Evolutionary conservation across 2,888 invertebrate genomes (phyloP), one percentile per base, ranked within the genome.

Genomic region (Malthinus flaveolus): DNA sequence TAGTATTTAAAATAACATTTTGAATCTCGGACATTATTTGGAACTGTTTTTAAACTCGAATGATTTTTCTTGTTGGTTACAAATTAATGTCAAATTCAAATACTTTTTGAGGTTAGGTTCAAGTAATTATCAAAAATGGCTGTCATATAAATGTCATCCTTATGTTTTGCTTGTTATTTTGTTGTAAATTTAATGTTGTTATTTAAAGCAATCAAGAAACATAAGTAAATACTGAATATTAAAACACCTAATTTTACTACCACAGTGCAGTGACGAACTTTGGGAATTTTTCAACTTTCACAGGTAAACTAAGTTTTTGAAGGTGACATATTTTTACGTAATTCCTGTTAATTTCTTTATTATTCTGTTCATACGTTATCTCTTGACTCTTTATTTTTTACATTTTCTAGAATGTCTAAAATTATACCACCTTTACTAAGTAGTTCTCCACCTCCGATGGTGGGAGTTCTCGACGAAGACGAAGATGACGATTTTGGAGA

Each of bases 401-500:
- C 8, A 12, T n/a, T 15, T 39, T 46, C 11, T 53, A 55, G 37
- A 67, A 79, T 80, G 80, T 77, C 79, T 62, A 79, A 78, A 67
- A 75, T 81, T 71, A 81, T 84, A 69, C 84, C 84, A 65, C 84
- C 83, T 60, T 75, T 84, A 57, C 73, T 84, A 59, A 82, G 83
- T 69, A 81, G 80, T 71, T 80, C 84, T 45, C 84, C 84, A 53
- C 84, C 84, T 45, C 84, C 84, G 37, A 82, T 84, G 65, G 79
- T 80, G 60, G 73, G 74, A 51, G 71, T 72, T 50, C 75, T 72
- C 47, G 78, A 80, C 61, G 80, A 81, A 48, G 81, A 79, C 31
- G 77, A 78, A 56, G 78, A 80, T 64, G 85, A 85, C 77, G 85
- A 85, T 72, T 86, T 85, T 79, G 84, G 83, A 37, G 84, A 85